Evolutionary conservation across 2,113 vertebrate species (phyloP), one percentile per base, ranked within the genome.

Genomic region (Syngnathoides biaculeatus): DNA sequence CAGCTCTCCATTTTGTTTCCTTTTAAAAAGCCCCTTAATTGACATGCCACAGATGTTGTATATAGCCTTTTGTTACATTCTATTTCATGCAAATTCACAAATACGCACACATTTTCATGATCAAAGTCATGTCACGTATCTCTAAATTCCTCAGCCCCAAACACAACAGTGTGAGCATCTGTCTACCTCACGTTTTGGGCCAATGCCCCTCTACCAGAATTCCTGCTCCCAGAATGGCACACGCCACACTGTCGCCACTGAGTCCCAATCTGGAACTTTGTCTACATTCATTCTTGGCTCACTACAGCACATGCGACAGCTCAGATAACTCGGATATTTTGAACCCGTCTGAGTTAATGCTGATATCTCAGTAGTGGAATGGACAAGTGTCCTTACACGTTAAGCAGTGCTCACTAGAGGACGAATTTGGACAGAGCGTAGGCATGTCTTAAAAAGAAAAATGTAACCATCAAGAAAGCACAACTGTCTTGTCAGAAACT

Each of bases 301-400:
- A 11, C 65, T 78, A 65, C 47, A 20, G 77, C 84, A 77, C 74
- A 88, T 78, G 84, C 83, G 69, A 65, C 84, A 79, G 86, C 88
- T 90, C 84, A 80, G 64, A 89, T 89, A 89, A 80, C 89, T 86
- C 72, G 55, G 86, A 85, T 89, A 90, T 89, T 88, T 85, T 83
- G 47, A 89, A 84, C 71, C 78, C 47, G 75, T 79, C 83, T 85
- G 67, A 82, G 80, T 68, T 35, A 72, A 82, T 69, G 47, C 79
- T 68, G 61, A 61, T 71, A 64, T 80, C 65, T 81, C 76, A 78
- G 67, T 74, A 70, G 27, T 70, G 60, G 11, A 40, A 63, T 62
- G 65, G 64, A 61, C 24, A 47, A 55, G 53, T 71, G 40, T 39
- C 35, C 12, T 40, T 20, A n/a, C 59, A 12, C 26, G 3, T 30